Conservation (phyloP, 2,888 invertebrate genomes). For the Stomorhina lunata region DNA sequence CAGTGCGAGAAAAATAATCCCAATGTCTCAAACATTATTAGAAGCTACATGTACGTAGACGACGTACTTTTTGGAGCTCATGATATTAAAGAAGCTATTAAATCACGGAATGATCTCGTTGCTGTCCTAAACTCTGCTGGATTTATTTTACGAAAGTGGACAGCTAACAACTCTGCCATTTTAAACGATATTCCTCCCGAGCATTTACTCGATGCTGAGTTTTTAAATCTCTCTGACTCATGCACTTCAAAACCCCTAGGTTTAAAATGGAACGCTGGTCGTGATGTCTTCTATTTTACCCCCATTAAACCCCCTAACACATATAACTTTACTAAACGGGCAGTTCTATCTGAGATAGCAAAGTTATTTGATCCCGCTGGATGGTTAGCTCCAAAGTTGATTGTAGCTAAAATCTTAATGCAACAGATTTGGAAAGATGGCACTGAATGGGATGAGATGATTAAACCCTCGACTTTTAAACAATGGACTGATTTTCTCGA, state of each 20-base stretch:
- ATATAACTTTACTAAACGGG: not conserved
- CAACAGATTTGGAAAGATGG: not conserved
- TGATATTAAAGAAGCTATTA: not conserved
- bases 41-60: conserved; percentile 22
- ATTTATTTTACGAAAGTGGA: conserved; percentile 4
- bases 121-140: not conserved
- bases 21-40: not conserved
- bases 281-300: not conserved
- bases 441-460: not conserved
- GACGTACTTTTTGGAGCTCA: conserved; percentile 15
- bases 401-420: not conserved
- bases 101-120: not conserved
- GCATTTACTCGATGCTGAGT: not conserved
- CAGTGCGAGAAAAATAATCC: not conserved
- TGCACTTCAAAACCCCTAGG: conserved; percentile 13
- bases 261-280: conserved; percentile 18
- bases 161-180: not conserved
- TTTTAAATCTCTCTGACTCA: conserved; percentile 8
- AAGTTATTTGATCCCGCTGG: not conserved
- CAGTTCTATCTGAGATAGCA: not conserved
- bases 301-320: not conserved
- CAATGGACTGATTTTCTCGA: not conserved
- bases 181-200: not conserved
- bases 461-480: not conserved
- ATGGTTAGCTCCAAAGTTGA: too few relatives aligned